Evolutionary conservation across 2,888 invertebrate genomes (phyloP), one percentile per base, ranked within the genome.

Genomic region (Tanytarsus gracilentus): DNA sequence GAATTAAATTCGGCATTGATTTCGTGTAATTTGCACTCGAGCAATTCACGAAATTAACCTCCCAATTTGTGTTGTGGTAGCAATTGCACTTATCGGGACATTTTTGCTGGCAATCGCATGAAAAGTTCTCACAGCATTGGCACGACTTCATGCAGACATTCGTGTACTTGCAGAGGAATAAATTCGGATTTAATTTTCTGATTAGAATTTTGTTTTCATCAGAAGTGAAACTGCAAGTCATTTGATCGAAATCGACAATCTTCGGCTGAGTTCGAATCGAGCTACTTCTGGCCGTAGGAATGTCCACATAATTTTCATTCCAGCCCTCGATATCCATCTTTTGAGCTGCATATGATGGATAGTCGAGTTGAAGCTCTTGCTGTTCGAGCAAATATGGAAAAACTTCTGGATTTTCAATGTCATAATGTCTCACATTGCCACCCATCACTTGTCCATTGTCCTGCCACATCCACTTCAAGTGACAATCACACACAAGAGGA

Each of bases 391-490:
- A 29, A 60, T 50, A 60, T 16, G 60, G 60, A 50, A 60, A 60
- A 18, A 33, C 36, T 29, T 60, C 60, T 9, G 60, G 60, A 50
- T 60, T 60, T 25, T 60, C 60, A 33, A 50, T 36, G 26, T 60
- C 58, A 40, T 29, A 58, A 25, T 58, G 27, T 16, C 30, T 11
- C 9, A 26, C n/a, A 27, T n/a, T 48, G 14, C 23, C 25, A 30
- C 6, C 21, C 25, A 18, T 5, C 5, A 52, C 9, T 5, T 2
- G 21, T 5, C 23, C 26, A 60, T 60, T 60, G 50, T 60, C 60
- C 27, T 60, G 60, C 60, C 60, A 60, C 60, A 60, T 60, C 60
- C 60, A 60, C 21, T 60, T 60, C 11, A 60, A 50, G 25, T 60
- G 60, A 50, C 60, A 60, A 29, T 60, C 60, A 23, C 60, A 60